These are phyloP conservation scores for Papilio elwesi DNA, from an alignment of 2,888 invertebrate genomes.

Conservation along the genomic window DNA sequence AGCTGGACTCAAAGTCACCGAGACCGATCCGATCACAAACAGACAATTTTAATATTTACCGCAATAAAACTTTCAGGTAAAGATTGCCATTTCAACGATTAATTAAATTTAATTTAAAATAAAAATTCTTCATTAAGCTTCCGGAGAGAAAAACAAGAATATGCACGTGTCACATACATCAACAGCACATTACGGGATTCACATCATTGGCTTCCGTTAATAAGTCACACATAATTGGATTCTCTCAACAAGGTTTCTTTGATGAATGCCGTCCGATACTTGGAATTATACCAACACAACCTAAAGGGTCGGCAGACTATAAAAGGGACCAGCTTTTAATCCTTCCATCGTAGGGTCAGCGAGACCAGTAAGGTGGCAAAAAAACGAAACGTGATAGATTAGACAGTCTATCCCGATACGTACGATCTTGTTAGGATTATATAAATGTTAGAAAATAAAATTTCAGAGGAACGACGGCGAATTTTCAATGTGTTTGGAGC, in stretches of 20 bases:
- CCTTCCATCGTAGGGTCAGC: not conserved
- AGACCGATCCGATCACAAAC: too few species aligned
- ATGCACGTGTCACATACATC: not conserved
- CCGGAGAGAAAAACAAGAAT: not conserved
- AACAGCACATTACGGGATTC: conserved; percentile 27
- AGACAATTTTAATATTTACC: too few species aligned
- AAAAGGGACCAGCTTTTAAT: not conserved
- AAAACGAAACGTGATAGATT: too few species aligned
- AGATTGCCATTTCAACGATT: too few species aligned
- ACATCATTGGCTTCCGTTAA: not conserved
- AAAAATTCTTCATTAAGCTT: not conserved
- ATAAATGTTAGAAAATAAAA: too few species aligned
- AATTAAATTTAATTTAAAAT: too few species aligned
- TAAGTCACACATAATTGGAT: conserved; percentile 21
- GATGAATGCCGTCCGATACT: not conserved
- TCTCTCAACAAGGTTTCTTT: conserved; percentile 4
- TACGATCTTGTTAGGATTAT: too few species aligned
- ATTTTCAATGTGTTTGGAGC: too few species aligned
- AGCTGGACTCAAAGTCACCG: too few species aligned
- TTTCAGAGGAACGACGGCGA: too few species aligned
- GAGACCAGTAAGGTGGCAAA: not conserved
- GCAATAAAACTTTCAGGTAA: too few species aligned
- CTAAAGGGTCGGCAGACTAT: not conserved
- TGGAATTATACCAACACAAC: not conserved
- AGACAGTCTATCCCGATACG: too few species aligned